A percentile compares a stretch with the other conserved stretches of the same genome.
Conservation (phyloP, 2,888 invertebrate genomes). For the Sepioteuthis lessoniana region DNA sequence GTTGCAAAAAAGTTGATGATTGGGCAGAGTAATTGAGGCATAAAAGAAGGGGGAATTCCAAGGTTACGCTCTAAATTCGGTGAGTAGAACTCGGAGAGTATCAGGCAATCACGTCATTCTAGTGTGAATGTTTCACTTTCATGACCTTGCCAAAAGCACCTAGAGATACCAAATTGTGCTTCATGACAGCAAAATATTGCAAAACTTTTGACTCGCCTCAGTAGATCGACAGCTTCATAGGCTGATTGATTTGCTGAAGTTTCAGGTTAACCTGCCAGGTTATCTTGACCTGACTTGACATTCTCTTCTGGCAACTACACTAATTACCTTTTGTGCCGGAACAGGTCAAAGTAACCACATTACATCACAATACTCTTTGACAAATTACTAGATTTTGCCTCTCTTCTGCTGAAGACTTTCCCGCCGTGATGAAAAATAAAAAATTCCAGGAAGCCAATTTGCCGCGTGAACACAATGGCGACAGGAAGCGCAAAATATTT, state of each 20-base stretch:
- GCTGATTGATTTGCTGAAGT: neutral
- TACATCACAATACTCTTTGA: neutral
- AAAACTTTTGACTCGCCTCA: no score
- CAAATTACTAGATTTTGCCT: neutral
- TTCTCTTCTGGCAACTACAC: neutral
- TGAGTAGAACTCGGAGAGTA: no score
- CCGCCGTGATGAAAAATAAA: neutral
- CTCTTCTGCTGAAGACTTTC: neutral
- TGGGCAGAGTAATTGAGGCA: no score
- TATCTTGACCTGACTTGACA: neutral
- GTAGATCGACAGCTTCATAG: no score
- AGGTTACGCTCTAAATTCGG: no score
- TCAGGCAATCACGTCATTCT: no score
- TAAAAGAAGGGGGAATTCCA: no score
- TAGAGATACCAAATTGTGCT: no score
- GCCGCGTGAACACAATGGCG: neutral
- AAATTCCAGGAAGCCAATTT: neutral
- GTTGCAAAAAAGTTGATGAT: no score
- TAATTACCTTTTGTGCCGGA: neutral
- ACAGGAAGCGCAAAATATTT: neutral
- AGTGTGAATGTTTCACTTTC: no score
- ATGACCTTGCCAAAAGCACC: no score
- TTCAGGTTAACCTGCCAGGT: neutral
- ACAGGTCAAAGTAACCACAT: neutral
- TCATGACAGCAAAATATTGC: no score